These are phyloP conservation scores for Watsonalla cultraria DNA, from an alignment of 2,888 invertebrate genomes.

Conservation along the genomic window DNA sequence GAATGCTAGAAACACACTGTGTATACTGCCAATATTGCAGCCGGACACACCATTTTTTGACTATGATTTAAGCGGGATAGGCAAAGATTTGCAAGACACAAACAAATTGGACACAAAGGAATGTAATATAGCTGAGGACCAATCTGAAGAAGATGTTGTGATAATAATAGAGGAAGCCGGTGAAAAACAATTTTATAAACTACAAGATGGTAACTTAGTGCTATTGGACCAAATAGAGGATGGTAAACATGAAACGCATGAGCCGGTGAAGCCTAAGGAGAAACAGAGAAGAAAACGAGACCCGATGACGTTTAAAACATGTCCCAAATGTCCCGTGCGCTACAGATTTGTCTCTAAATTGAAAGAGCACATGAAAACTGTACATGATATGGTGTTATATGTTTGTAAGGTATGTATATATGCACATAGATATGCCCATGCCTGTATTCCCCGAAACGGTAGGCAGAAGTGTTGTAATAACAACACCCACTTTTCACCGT, in stretches of 20 bases:
- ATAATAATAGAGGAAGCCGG: slow-evolving; percentile 41
- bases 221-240: slow-evolving; percentile 19
- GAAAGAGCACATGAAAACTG: slow-evolving; percentile 54
- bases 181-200: slow-evolving; percentile 27
- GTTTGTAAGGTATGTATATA: slow-evolving; percentile 52
- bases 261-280: slow-evolving; percentile 12
- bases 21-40: slow-evolving; percentile 38
- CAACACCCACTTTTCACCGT: too few relatives aligned
- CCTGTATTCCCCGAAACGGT: too few relatives aligned
- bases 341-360: slow-evolving; percentile 61
- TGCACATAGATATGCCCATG: not conserved
- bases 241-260: slow-evolving; percentile 10
- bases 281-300: slow-evolving; percentile 43
- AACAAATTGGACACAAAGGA: slow-evolving; percentile 7
- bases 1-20: slow-evolving; percentile 30
- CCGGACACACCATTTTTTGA: slow-evolving; percentile 31
- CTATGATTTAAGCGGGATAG: slow-evolving; percentile 37
- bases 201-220: slow-evolving; percentile 23
- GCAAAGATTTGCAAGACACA: slow-evolving; percentile 9
- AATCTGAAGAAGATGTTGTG: slow-evolving; percentile 22
- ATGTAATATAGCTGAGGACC: slow-evolving; percentile 18
- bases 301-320: slow-evolving; percentile 50
- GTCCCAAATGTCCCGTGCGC: slow-evolving; percentile 51
- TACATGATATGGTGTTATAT: slow-evolving; percentile 51
- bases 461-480: too few relatives aligned